Evolutionary conservation across 1,140 invertebrate species (phyloP).

Genomic region (Galendromus occidentalis): DNA sequence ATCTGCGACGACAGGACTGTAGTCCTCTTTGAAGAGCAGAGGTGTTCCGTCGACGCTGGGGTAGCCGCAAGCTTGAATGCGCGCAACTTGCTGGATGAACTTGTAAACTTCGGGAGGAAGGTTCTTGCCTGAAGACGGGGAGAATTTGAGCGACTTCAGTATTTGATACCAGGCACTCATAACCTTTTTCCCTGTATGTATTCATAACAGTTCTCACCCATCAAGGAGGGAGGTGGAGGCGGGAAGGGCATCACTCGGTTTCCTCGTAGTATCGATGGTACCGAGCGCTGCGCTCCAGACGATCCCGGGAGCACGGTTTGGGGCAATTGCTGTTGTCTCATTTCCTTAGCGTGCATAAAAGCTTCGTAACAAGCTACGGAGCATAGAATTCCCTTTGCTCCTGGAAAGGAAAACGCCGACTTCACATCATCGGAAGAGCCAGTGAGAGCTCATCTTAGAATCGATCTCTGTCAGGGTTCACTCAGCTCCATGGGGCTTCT

Average conservation of each 20-base stretch:
- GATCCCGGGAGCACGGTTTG: not conserved
- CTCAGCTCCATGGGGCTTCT: too few species aligned
- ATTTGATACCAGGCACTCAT: too few species aligned
- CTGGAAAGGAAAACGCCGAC: not conserved
- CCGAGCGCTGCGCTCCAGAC: not conserved
- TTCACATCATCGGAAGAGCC: not conserved
- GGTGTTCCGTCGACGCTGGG: conserved; percentile 6
- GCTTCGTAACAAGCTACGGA: conserved; percentile 1
- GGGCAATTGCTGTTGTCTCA: conserved; percentile 1
- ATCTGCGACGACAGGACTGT: not conserved
- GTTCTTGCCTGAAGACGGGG: not conserved
- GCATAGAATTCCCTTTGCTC: conserved; percentile 9
- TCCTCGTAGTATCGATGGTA: conserved; percentile 3
- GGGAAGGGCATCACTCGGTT: conserved; percentile 1
- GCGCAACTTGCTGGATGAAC: conserved; percentile 5
- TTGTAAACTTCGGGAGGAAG: conserved; percentile 5
- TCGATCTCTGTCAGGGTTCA: too few species aligned
- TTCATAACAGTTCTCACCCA: not conserved
- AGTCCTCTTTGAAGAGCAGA: conserved; percentile 9
- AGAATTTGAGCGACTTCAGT: too few species aligned
- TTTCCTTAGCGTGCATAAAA: not conserved
- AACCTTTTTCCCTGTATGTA: too few species aligned
- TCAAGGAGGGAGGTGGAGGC: not conserved
- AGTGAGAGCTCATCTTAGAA: too few species aligned
- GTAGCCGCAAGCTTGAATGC: not conserved